Base-by-base conservation (phyloP, 2,888 invertebrate genomes). In the Drosophila austrosaltans region DNA sequence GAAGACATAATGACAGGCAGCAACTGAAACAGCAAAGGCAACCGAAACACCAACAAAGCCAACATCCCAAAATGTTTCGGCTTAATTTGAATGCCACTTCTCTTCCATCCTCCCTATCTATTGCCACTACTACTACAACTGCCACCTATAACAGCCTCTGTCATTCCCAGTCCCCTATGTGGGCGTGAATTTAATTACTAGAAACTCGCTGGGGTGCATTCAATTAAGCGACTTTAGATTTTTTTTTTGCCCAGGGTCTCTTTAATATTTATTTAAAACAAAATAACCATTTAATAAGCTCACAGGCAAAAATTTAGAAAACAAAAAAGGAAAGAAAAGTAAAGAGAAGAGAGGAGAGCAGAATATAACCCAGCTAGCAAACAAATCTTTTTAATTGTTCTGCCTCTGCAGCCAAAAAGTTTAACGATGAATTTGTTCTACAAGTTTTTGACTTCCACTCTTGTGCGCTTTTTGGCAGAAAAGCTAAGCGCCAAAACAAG, bases 381-480 rank as follows among this genome's bases (percentile, higher is more conserved):
- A 82, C 71, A 82, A 84, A 83, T 84, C 77, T 72, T 73, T 84
- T 76, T 82, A 83, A 83, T 82, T 82, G 78, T 71, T 78, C 65
- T 73, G 61, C 73, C 40, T 61, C 61, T 60, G 64, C 53, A 63
- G 66, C 56, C 59, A 76, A 44, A 78, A 83, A 85, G 69, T 81
- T 85, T 60, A 63, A 58, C 73, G 71, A 63, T 69, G 40, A 77
- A 78, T 74, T 81, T 81, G 72, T 72, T 72, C 60, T 42, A 71
- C 76, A 82, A 82, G 78, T 81, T 79, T 66, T 63, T 65, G 60
- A 58, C 63, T 69, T 66, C 62, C 48, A 57, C 63, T 60, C 56
- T 76, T 64, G 59, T 62, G 53, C 59, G 42, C 66, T 44, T 69
- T 69, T 69, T 59, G 39, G 60, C 66, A 69, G 60, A 68, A 69